Evolutionary conservation across 2,888 invertebrate species (phyloP), one percentile per base, ranked within the genome.

Genomic region (Tenthredo mesomela): DNA sequence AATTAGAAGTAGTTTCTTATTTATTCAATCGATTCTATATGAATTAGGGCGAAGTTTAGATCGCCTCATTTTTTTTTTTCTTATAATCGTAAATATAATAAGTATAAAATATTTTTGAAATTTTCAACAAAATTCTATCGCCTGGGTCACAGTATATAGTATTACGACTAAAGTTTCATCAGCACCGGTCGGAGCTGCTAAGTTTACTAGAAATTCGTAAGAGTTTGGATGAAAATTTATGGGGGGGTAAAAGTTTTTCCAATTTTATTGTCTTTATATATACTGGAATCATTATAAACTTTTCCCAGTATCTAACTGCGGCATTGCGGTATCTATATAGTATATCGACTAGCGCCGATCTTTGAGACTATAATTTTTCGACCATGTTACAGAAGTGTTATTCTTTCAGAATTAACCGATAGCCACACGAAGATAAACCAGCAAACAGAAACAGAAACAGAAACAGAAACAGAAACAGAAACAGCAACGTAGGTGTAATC

Each of bases 141-240:
- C 2, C 77, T 54, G 15, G 54, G 33, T 77, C 77, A 77, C 54
- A 37, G 54, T 37, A 37, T 33, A 33, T 37, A 37, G 37, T 37
- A 37, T 77, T 54, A 77, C 77, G 50, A 54, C 77, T 77, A 77
- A 77, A 77, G 50, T 77, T 77, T 77, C 77, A 77, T 77, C 77
- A 54, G 77, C 54, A n/a, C 29, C 77, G 21, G 33, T 18, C 33
- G 33, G 15, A 33, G 54, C 50, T 18, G 25, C 29, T 77, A 33
- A 77, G 50, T 77, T 77, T 77, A 54, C 54, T 29, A 10, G 77
- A 77, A 54, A 77, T 77, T 77, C 40, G 77, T 54, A 33, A 54
- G 54, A 77, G 77, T 43, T 73, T 77, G 77, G 77, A 77, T 77
- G 77, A 77, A 54, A 77, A 77, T 77, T 77, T 50, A 77, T 54